These are phyloP conservation scores for Pachycephus smyrnensis DNA, from an alignment of 2,888 invertebrate genomes.

Conservation along the genomic window DNA sequence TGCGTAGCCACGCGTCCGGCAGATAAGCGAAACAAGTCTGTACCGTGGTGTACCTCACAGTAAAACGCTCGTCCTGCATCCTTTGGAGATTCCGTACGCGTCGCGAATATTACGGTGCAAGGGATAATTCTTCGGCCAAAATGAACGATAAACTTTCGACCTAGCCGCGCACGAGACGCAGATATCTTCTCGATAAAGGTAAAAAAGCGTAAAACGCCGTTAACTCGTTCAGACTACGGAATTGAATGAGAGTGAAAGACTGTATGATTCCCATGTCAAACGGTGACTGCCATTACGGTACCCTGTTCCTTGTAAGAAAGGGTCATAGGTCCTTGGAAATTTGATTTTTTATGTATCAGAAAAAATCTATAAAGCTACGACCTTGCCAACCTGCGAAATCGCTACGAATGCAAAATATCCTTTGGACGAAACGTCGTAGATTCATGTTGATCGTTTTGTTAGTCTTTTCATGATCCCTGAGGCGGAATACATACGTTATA, in stretches of 20 bases:
- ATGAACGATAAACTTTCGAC: slow-evolving; percentile 3
- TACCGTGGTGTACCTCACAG: slow-evolving; percentile 65
- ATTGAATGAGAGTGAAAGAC: background rate
- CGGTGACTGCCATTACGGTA: background rate
- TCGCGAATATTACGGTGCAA: background rate
- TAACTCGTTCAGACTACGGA: background rate
- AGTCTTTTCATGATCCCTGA: background rate
- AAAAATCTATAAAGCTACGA: background rate
- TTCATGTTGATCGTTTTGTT: background rate
- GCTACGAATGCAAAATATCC: background rate
- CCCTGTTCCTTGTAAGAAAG: background rate
- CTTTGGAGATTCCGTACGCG: slow-evolving; percentile 7
- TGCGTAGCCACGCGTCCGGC: slow-evolving; percentile 54
- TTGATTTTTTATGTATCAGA: background rate
- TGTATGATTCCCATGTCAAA: background rate
- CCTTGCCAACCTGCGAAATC: background rate
- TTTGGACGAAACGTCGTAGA: background rate
- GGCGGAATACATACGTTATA: background rate
- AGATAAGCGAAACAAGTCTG: slow-evolving; percentile 69
- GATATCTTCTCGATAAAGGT: background rate
- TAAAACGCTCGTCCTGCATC: slow-evolving; percentile 68
- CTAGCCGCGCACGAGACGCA: background rate
- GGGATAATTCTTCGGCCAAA: background rate
- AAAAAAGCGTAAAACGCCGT: background rate
- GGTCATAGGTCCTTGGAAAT: background rate